A percentile compares a stretch with the other conserved stretches of the same genome.
phyloP scores from a whole-genome alignment of 2,888 invertebrate species.

The Anagyrus pseudococci region DNA sequence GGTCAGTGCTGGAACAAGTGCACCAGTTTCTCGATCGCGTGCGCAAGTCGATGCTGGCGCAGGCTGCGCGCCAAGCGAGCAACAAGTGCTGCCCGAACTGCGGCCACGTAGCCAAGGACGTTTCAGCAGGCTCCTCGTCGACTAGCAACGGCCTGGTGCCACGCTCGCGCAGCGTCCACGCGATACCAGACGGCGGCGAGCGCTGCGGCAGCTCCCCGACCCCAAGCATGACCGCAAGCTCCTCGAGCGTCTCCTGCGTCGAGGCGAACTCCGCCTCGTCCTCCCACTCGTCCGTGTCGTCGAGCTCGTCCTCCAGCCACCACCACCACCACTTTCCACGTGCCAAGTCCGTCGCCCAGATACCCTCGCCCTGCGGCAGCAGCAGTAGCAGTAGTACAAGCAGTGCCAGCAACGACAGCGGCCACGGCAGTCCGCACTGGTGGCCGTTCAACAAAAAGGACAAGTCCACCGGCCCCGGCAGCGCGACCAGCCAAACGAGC shows the following conservation, averaged over 20 bases:
- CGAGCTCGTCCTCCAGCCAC: constrained; percentile 37
- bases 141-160: constrained; percentile 52
- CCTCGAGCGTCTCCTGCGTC: constrained; percentile 40
- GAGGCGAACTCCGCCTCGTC: constrained; percentile 38
- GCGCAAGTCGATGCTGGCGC: constrained; percentile 60
- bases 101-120: constrained; percentile 2
- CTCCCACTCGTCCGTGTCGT: constrained; percentile 37
- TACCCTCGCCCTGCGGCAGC: constrained; percentile 50
- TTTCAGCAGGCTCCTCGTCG: too few relatives aligned
- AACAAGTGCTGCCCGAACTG: constrained; percentile 47
- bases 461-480: constrained; percentile 47
- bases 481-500: constrained; percentile 44
- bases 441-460: constrained; percentile 60
- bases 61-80: not conserved
- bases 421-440: constrained; percentile 64
- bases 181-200: constrained; percentile 52
- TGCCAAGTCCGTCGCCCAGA: constrained; percentile 62
- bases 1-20: constrained; percentile 75
- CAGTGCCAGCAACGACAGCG: constrained; percentile 55
- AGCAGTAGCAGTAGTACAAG: too few relatives aligned
- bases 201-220: constrained; percentile 43
- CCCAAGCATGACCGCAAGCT: constrained; percentile 31
- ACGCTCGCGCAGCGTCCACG: constrained; percentile 65
- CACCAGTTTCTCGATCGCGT: constrained; percentile 73
- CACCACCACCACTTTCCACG: constrained; percentile 49